Evolutionary conservation across 1,140 invertebrate genomes (phyloP), one percentile per base, ranked within the genome.

Genomic region (Papilio dardanus): DNA sequence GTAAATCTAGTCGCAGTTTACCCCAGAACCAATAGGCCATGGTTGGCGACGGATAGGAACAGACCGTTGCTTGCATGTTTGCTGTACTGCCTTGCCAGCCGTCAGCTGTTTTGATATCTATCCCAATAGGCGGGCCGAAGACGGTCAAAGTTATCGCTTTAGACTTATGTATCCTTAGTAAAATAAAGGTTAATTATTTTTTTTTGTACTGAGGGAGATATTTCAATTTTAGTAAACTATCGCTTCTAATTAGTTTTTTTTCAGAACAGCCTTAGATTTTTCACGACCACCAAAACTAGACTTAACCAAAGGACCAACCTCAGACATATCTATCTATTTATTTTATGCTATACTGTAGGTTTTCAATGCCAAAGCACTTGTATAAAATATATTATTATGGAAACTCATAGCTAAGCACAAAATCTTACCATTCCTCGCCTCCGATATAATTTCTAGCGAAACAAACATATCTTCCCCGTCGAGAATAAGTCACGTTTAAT

Each of bases 21-120:
- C 97, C 97, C 97, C 97, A 98, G 87, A 97, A 96, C 97, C 97
- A 98, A 46, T 95, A 95, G 16, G 97, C 96, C 31, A 95, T 93
- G n/a, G 95, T 93, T 3, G 97, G 97, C 76, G 96, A 95, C 3
- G 97, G 97, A 94, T 98, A 96, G 1, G 97, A 97, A 88, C 97
- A 98, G 37, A 98, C 96, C 1, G 96, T 94, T 78, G 96, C 94
- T 73, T 94, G 94, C 19, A 97, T 93, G 30, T 94, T 88, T 46
- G 93, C 90, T 77, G 94, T 94, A 35, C 77, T 76, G 8, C 93
- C 92, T 50, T 86, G 83, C 87, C 92, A 91, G 68, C 88, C 93
- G 74, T 93, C 89, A 6, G 91, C 86, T 0, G 85, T 74, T 12
- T 82, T 81, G n/a, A 78, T 77, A 30, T 88, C 90, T 58, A 83